Base-by-base conservation (phyloP, 2,888 invertebrate genomes). In the Dasysyrphus albostriatus region DNA sequence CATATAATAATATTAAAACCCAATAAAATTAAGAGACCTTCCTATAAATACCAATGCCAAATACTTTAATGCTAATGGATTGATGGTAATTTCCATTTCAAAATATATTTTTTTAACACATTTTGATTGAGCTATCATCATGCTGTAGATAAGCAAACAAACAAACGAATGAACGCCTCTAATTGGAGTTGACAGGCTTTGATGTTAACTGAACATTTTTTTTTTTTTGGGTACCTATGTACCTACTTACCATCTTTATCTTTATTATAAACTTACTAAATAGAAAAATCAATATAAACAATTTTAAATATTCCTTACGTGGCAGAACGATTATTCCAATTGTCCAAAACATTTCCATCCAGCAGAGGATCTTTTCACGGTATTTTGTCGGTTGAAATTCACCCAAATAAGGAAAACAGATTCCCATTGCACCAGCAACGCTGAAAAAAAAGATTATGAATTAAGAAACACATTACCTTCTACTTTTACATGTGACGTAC, bases 261-360 rank as follows among this genome's bases (percentile, higher is more conserved):
- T 2, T 54, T 10, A 16, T n/a, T 14, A 32, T 54, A 32, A 56
- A 56, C 34, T 16, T 5, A 19, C n/a, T 81, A 88, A 82, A 19
- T 73, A 54, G 32, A 63, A 72, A 59, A 42, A 44, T 44, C 72
- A 83, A 88, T 32, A 73, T 10, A 63, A 70, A 58, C n/a, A 54
- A 16, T n/a, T 14, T 54, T 10, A 19, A 44, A 70, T 63, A 61
- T 65, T 83, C 90, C 94, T 94, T 93, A 96, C 96, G 93, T 90
- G 96, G 96, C 76, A 96, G 92, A 88, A 94, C 91, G 89, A 96
- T 96, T 73, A 96, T 96, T 85, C 96, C 96, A 61, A 96, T 92
- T 44, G 96, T 96, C 97, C 97, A 97, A 93, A 96, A 96, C 93
- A 96, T 94, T 93, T 96, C 96, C 96, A 97, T 96, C 96, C 96